Evolutionary conservation across 2,797 vertebrate genomes (phyloP).

Genomic region (Micropoecilia bifurca): DNA sequence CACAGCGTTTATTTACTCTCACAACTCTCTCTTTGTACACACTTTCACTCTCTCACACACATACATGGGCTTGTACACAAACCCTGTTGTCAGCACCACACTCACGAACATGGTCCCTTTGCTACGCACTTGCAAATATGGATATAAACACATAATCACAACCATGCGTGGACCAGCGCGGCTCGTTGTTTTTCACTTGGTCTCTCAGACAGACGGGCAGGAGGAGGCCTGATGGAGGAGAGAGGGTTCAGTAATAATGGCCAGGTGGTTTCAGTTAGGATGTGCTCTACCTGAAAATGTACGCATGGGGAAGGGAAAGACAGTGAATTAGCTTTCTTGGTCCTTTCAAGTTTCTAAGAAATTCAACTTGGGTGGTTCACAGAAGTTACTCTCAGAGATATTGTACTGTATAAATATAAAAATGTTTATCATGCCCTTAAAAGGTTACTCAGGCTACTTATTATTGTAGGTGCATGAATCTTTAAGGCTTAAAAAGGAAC

Average conservation of each 20-base stretch:
- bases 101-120: conserved; percentile 38
- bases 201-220: conserved; percentile 22
- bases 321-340: conserved; percentile 59
- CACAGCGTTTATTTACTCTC: conserved; percentile 83
- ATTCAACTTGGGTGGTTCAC: conserved; percentile 66
- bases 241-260: conserved; percentile 51
- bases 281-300: conserved; percentile 68
- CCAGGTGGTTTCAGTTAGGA: conserved; percentile 81
- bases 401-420: not conserved
- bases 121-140: conserved; percentile 69
- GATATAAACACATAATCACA: conserved; percentile 73
- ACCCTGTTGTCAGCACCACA: conserved; percentile 37
- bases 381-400: conserved; percentile 23
- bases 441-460: not conserved
- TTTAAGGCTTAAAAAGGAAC: not conserved
- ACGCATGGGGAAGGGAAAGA: conserved; percentile 28
- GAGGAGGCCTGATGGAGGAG: conserved; percentile 50
- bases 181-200: conserved; percentile 40
- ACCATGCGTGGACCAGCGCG: conserved; percentile 47
- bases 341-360: conserved; percentile 59
- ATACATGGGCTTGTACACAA: conserved; percentile 27
- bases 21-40: conserved; percentile 79
- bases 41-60: conserved; percentile 68
- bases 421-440: conserved; percentile 1
- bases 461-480: conserved; percentile 4